Percentiles rank a stretch among this genome's conserved stretches.
phyloP scores from a whole-genome alignment of 2,888 invertebrate species.

The Noctua comes region DNA sequence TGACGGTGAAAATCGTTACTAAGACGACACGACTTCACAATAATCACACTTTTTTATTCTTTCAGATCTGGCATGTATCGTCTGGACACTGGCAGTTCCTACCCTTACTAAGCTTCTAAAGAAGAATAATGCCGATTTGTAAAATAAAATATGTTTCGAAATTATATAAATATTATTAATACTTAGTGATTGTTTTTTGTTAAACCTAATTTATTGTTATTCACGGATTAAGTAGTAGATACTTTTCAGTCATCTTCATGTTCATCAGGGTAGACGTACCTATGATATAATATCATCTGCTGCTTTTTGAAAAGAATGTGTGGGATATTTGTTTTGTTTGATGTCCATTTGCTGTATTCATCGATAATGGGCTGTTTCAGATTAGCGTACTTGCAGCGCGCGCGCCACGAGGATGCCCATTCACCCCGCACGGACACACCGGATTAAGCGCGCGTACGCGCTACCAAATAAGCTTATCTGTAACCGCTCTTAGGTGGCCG shows the following conservation, averaged over 20 bases:
- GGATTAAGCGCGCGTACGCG: no score
- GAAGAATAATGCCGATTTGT: neutral
- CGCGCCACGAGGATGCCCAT: no score
- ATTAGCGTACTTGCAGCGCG: no score
- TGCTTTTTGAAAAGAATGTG: neutral
- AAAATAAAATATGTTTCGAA: neutral
- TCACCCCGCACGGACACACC: no score
- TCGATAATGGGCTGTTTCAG: no score
- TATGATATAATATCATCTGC: neutral
- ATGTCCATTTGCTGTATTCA: no score
- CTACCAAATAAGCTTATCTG: no score
- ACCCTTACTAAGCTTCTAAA: conserved; percentile 27
- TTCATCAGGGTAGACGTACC: neutral
- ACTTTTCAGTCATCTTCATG: neutral
- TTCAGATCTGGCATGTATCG: conserved; percentile 76
- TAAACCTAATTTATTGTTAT: neutral
- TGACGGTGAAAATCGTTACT: neutral
- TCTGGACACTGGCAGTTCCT: conserved; percentile 66
- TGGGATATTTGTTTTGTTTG: accelerated
- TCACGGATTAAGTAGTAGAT: neutral
- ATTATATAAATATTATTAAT: conserved; percentile 5
- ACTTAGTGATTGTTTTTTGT: neutral
- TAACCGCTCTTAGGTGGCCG: no score
- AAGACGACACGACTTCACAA: no score
- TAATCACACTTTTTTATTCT: no score